Base-by-base conservation (phyloP, 1,140 invertebrate genomes). In the Leptonema lineaticorne region DNA sequence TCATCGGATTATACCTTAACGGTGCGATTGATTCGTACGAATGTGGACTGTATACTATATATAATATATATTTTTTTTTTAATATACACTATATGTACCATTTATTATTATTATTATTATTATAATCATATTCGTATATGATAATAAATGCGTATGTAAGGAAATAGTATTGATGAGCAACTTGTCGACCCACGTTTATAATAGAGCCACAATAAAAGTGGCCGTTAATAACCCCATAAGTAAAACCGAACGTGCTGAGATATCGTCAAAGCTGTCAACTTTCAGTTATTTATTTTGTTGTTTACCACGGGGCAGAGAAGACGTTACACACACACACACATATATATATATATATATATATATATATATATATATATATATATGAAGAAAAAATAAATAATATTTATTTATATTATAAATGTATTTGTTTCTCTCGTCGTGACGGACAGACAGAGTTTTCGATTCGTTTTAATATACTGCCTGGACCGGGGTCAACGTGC, bases 281-380 rank as follows among this genome's bases (percentile, higher is more conserved):
- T 62, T 62, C 33, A 37, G 59, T 62, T 24, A 62, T 62, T 62
- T 62, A 62, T 62, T 62, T 62, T 37, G 30, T 62, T 62, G 59
- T 33, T 62, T 33, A 62, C 59, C 59, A n/a, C 24, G n/a, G 16
- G 11, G 11, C 46, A 20, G 16, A n/a, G 20, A 53, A 53, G 50
- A 53, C 50, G 46, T 11, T 24, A 26, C n/a, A 53, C 50, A 53
- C 16, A 48, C 20, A 48, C 46, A 4, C 6, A 48, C 46, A 48
- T 20, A 20, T 9, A 48, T 1, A 20, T 48, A 48, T 20, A 48
- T 20, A 20, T 20, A 20, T 22, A 46, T 46, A 16, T 7, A 18
- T 48, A 5, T 20, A 20, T 48, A 24, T 20, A 5, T 48, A 41
- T 48, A 48, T 48, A 46, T 16, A 46, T 46, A 9, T n/a, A 46